A percentile compares a stretch with the other conserved stretches of the same genome.
Conservation (phyloP, 2,888 invertebrate genomes). For the Hypolimnas misippus region DNA sequence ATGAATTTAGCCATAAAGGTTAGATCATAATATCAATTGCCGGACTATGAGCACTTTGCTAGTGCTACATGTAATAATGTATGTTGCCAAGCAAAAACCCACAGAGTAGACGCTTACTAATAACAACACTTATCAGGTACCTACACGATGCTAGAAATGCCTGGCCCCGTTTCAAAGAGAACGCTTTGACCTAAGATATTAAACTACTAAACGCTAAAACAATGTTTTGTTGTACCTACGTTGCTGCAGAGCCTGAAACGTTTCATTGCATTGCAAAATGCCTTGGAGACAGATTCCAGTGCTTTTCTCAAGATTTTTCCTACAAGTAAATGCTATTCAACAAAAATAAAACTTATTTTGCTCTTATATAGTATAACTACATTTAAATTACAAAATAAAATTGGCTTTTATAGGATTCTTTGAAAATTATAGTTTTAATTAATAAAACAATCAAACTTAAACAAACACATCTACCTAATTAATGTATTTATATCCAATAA, state of each 20-base stretch:
- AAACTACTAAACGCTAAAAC: conserved; percentile 30
- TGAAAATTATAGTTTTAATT: too few species aligned
- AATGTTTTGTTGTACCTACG: conserved; percentile 26
- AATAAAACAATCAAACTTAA: too few species aligned
- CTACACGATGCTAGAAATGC: conserved; percentile 24
- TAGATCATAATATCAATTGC: too few species aligned
- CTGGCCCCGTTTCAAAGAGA: conserved; percentile 28
- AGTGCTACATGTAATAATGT: background rate
- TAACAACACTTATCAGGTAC: conserved; percentile 10
- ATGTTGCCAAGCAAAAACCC: background rate
- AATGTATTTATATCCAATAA: too few species aligned
- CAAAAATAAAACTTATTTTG: background rate
- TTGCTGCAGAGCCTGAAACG: conserved; percentile 22
- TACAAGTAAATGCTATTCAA: background rate
- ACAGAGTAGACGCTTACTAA: background rate
- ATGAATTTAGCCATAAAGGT: too few species aligned
- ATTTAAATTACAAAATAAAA: too few species aligned
- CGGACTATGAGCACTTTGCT: background rate
- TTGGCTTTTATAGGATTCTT: too few species aligned
- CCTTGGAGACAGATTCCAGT: conserved; percentile 12
- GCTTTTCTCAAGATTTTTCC: conserved; percentile 7
- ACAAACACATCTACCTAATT: too few species aligned
- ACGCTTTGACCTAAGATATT: conserved; percentile 34
- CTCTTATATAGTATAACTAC: too few species aligned
- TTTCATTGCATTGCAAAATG: conserved; percentile 17